Base-by-base conservation (phyloP, 2,113 vertebrate genomes). In the Erinaceus europaeus region DNA sequence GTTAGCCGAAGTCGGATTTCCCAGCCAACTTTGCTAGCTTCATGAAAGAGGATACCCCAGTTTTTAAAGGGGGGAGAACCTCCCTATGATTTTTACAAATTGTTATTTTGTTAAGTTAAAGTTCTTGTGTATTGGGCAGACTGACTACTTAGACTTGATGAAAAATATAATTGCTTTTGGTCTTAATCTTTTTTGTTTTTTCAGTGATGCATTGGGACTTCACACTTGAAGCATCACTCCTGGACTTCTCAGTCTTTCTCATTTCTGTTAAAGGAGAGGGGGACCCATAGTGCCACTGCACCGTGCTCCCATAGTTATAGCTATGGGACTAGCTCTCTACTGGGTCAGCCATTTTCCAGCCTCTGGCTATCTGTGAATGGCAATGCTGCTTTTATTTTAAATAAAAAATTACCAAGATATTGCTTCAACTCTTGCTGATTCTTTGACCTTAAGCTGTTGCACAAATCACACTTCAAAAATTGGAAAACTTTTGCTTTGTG, bases 391-490 rank as follows among this genome's bases (percentile, higher is more conserved):
- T 91, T 25, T 50, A 75, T 18, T 86, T 40, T 71, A 69, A 93
- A 87, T 38, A 73, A 52, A 78, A 68, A 72, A 52, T 34, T 36
- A 40, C 59, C 32, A 11, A 29, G 61, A 69, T 6, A 4, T 14
- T 34, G 13, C 23, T 52, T 7, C 23, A 67, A 17, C 67, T 72
- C 46, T 71, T 72, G n/a, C 12, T 20, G 15, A 48, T 90, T 18
- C 15, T 67, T 81, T 62, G 53, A 32, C n/a, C 7, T 84, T 75
- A 9, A 67, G 46, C 23, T 79, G 10, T 48, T 88, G 13, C 52
- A 80, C 84, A 86, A 72, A 69, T 76, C 65, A 75, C 20, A 69
- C 0, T 78, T 90, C 61, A 80, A 83, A 83, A 90, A 48, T 62
- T 61, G 53, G 57, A 59, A 77, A 57, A 72, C 25, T 48, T 82